These are phyloP conservation scores for Protodeltote pygarga DNA, from an alignment of 2,888 invertebrate species.

Conservation along the genomic window DNA sequence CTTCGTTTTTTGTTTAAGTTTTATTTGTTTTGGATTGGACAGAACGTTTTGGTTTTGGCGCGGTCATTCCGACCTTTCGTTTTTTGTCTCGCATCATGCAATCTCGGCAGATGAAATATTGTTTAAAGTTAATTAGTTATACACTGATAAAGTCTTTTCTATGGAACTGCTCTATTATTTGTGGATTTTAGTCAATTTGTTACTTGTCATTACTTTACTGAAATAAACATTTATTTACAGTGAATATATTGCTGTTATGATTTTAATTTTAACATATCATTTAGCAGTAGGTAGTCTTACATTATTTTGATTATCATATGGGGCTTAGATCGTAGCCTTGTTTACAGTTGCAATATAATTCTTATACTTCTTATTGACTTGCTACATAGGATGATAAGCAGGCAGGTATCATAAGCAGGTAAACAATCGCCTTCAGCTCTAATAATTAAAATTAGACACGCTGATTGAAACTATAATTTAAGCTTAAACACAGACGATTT, in stretches of 20 bases:
- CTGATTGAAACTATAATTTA: conserved; percentile 67
- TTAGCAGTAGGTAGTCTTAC: too few relatives aligned
- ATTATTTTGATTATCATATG: too few relatives aligned
- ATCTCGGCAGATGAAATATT: conserved; percentile 82
- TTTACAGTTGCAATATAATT: too few relatives aligned
- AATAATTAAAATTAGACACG: conserved; percentile 61
- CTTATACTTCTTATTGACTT: not conserved
- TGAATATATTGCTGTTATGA: not conserved
- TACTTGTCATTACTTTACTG: conserved; percentile 6
- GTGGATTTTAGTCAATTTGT: conserved; percentile 26
- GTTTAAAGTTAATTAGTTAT: conserved; percentile 84
- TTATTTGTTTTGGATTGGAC: conserved; percentile 84
- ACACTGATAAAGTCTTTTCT: conserved; percentile 73
- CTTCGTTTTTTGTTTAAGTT: conserved; percentile 83
- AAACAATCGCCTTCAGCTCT: conserved; percentile 43
- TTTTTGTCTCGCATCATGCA: conserved; percentile 83
- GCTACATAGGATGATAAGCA: too few relatives aligned
- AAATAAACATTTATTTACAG: not conserved
- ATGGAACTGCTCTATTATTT: conserved; percentile 58
- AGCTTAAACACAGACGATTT: conserved; percentile 64
- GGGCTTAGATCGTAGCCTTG: too few relatives aligned
- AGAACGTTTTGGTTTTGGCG: conserved; percentile 84
- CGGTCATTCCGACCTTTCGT: conserved; percentile 82
- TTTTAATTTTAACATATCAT: not conserved
- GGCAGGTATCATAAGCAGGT: conserved; percentile 37